Conservation (phyloP, 1,140 invertebrate genomes). For the Drosophila tani region DNA sequence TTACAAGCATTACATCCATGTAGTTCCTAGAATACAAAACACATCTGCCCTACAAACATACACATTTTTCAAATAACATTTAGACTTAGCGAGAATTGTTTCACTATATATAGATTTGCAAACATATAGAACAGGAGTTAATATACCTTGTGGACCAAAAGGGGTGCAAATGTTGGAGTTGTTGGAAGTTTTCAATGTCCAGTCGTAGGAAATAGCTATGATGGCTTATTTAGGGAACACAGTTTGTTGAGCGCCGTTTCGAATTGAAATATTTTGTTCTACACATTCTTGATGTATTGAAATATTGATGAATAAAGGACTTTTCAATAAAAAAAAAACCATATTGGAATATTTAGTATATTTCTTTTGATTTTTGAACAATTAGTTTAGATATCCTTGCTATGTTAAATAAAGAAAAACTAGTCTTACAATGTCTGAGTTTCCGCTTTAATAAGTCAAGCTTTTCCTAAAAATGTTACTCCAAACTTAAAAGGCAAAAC, state of each 20-base stretch:
- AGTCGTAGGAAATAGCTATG: slow-evolving; percentile 1
- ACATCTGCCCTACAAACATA: slow-evolving; percentile 7
- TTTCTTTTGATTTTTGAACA: not conserved
- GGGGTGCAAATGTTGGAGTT: slow-evolving; percentile 38
- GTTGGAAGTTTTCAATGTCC: slow-evolving; percentile 39
- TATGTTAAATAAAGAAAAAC: not conserved
- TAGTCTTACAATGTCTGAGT: no score
- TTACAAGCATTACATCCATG: slow-evolving; percentile 13
- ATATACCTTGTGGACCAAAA: slow-evolving; percentile 64
- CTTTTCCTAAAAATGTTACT: not conserved
- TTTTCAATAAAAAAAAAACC: slow-evolving; percentile 44
- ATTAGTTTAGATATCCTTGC: slow-evolving; percentile 14
- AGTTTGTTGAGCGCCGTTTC: slow-evolving; percentile 47
- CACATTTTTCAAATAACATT: slow-evolving; percentile 15
- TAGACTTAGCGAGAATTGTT: slow-evolving; percentile 25
- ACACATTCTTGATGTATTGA: slow-evolving; percentile 56
- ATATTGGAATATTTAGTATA: no score
- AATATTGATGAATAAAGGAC: slow-evolving; percentile 62
- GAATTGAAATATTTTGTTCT: slow-evolving; percentile 31
- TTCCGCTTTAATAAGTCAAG: not conserved
- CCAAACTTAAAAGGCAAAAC: no score
- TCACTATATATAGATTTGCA: slow-evolving; percentile 14
- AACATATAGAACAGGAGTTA: slow-evolving; percentile 12
- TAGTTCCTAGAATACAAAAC: slow-evolving; percentile 41
- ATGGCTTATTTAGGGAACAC: slow-evolving; percentile 18